These are phyloP conservation scores for Telenomus remus DNA, from an alignment of 1,140 invertebrate genomes.

Conservation along the genomic window DNA sequence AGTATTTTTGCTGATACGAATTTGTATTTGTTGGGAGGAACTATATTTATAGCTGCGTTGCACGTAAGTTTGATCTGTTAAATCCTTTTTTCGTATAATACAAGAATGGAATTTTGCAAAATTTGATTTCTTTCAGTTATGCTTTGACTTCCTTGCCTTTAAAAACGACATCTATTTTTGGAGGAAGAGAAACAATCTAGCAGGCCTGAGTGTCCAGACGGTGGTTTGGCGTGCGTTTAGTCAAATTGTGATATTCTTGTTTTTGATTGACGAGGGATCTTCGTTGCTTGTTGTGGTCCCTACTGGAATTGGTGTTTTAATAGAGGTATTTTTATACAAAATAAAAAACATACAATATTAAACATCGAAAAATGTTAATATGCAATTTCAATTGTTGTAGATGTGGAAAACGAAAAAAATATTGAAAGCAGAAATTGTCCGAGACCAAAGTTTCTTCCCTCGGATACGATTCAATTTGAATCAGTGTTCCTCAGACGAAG, in stretches of 20 bases:
- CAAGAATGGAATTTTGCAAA: too few species aligned
- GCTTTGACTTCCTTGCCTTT: conserved; percentile 98
- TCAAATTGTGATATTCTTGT: conserved; percentile 94
- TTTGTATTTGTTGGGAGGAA: conserved; percentile 92
- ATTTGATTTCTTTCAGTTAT: conserved; percentile 79
- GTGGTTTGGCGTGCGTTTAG: conserved; percentile 96
- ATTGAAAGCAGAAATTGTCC: conserved; percentile 82
- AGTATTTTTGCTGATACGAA: conserved; percentile 97
- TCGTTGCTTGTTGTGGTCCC: conserved; percentile 93
- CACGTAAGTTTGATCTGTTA: too few species aligned
- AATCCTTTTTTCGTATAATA: too few species aligned
- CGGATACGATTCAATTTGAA: conserved; percentile 71
- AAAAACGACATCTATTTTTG: conserved; percentile 99
- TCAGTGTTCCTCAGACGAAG: conserved; percentile 80
- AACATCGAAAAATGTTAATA: too few species aligned
- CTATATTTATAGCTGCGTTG: conserved; percentile 92
- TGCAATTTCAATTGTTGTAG: conserved; percentile 72
- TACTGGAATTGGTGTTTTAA: conserved; percentile 87
- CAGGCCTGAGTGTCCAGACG: conserved; percentile 90
- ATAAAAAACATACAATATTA: too few species aligned
- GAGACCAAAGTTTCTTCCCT: conserved; percentile 61
- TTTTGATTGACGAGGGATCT: conserved; percentile 93
- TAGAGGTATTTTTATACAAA: conserved; percentile 80
- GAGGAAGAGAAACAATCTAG: conserved; percentile 88
- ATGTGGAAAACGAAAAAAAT: conserved; percentile 97